These are phyloP conservation scores for Orthosia gracilis DNA, from an alignment of 2,888 invertebrate species.

Conservation along the genomic window DNA sequence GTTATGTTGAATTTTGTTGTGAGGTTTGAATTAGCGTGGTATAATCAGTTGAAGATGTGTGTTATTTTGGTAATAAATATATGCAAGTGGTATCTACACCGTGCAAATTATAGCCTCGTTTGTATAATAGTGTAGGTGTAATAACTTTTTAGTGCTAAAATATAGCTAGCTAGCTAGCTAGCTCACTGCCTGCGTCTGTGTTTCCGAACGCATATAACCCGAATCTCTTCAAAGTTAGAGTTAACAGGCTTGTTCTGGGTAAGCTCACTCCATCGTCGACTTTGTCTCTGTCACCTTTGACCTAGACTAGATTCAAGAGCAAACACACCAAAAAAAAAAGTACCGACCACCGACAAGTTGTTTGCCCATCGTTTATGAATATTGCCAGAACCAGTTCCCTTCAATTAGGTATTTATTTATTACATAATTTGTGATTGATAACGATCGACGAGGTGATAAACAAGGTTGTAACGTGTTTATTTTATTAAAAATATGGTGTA, in stretches of 20 bases:
- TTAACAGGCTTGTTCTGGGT: too few relatives aligned
- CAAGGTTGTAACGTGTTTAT: slow-evolving; percentile 36
- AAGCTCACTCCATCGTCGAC: too few relatives aligned
- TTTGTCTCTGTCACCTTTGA: too few relatives aligned
- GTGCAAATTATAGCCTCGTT: neutral
- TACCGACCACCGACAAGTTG: slow-evolving; percentile 10
- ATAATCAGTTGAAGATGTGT: neutral
- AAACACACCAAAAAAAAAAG: too few relatives aligned
- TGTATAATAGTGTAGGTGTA: neutral
- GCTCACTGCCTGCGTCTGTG: too few relatives aligned
- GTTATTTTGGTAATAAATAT: neutral
- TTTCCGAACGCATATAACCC: too few relatives aligned
- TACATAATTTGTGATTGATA: slow-evolving; percentile 43
- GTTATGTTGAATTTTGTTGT: slow-evolving; percentile 20
- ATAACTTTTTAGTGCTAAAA: slow-evolving; percentile 24
- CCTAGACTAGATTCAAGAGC: too few relatives aligned
- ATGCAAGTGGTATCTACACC: neutral
- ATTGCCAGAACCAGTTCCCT: slow-evolving; percentile 28
- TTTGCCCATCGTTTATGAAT: slow-evolving; percentile 27
- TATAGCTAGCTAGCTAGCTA: too few relatives aligned
- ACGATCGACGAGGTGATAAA: slow-evolving; percentile 30
- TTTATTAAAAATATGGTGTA: slow-evolving; percentile 30
- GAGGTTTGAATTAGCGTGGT: neutral
- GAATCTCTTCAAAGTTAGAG: too few relatives aligned
- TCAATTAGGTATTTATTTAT: slow-evolving; percentile 50